Base-by-base conservation (phyloP, 2,888 invertebrate species). In the Lasioglossum lativentre region DNA sequence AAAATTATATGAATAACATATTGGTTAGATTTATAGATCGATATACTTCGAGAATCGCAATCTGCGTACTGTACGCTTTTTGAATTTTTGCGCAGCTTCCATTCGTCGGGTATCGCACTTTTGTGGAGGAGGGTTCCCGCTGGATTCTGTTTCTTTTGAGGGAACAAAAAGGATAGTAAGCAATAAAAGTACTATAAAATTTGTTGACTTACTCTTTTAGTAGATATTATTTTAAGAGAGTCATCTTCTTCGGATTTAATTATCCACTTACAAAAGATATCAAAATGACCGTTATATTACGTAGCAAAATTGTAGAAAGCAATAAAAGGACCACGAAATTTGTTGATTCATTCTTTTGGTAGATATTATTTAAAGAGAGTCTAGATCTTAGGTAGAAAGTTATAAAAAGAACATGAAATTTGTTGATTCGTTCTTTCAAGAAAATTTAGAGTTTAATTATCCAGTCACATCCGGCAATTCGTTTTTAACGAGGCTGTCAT, bases 381-480 rank as follows among this genome's bases (percentile, higher is more conserved):
- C 1, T 42, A 42, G 40, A 42, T 42, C 10, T 42, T 42, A 42
- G 3, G 4, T 59, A 59, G 12, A 8, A 19, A 66, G 34, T 34
- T 34, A 34, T 19, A 66, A 34, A 34, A 30, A 8, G 30, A 66
- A 59, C 16, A 27, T 30, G 66, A 34, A 34, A 66, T 66, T 66
- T 19, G 19, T 34, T 34, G 19, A 16, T 34, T 66, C 19, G 66
- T 30, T 66, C 30, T 66, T 34, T 16, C 16, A 6, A 34, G 47
- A 52, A n/a, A 16, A 27, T 47, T n/a, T 52, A 16, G 34, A 72
- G 63, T 34, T 6, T 34, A 47, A 68, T 78, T 83, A 89, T 38
- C 89, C 89, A 23, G 88, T 83, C 27, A 78, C 30, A 4, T 89
- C 74, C 34, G 34, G 27, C 30, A 80, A 63, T 34, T 52, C 56